Evolutionary conservation across 2,888 invertebrate species (phyloP), one percentile per base, ranked within the genome.

Genomic region (Drosophila recens): DNA sequence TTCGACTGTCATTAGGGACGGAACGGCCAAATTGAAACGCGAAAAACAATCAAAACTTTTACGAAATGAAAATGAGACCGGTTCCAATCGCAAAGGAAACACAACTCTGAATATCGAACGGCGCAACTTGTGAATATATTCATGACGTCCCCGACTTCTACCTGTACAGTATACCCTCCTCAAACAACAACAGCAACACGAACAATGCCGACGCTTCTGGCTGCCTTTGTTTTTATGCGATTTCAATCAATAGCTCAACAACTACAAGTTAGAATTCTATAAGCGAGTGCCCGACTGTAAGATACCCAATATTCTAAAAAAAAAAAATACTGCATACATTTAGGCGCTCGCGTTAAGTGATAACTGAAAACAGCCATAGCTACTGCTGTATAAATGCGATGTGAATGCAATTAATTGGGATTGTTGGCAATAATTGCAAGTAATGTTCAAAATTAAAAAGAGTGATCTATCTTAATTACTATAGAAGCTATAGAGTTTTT

Each of bases 1-100:
- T 49, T 74, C 73, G 62, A 71, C 80, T 77, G 75, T 80, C 88
- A 87, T 89, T 86, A 82, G 75, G 51, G 15, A 15, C 45, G 54
- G 42, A 43, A 38, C 20, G 59, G 46, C 69, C 74, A 76, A 82
- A 82, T 82, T 77, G 76, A 77, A 88, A 83, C 87, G 82, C 82
- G 87, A 83, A 80, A 87, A 89, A 80, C 82, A 87, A 89, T 87
- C 85, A 87, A 89, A 89, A 77, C 71, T 83, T 84, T 87, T 51
- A 46, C 58, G 67, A 57, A 57, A 49, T 54, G 67, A 57, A 57
- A 68, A 68, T 73, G 74, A 45, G 30, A 36, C 36, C 30, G 30
- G 30, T 30, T 30, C 69, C 69, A 69, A 48, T 27, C 54, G 40
- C 46, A 43, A 54, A 38, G 38, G 20, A 23, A 66, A 66, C 56